Percentiles rank a stretch among this genome's conserved stretches.
Evolutionary conservation across 2,888 invertebrate species (phyloP).

Genomic region (Dorcus hopei): DNA sequence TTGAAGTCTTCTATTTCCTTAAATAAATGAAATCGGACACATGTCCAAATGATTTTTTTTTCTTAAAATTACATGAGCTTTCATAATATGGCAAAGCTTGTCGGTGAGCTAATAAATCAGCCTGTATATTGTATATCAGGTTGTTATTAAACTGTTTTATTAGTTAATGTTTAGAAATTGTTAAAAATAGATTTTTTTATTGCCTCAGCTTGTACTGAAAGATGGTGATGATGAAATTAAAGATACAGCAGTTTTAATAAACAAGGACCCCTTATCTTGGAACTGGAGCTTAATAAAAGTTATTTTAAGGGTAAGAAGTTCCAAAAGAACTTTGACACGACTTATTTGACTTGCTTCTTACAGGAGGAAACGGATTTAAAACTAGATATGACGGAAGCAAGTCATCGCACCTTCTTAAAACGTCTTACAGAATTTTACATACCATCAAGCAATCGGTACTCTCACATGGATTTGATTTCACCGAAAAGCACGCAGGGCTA

Average conservation of each 20-base stretch:
- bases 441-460: constrained; percentile 85
- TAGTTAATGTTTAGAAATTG: no score
- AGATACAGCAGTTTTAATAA: constrained; percentile 76
- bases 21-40: no score
- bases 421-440: constrained; percentile 81
- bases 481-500: constrained; percentile 59
- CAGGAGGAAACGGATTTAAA: constrained; percentile 48
- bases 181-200: background rate
- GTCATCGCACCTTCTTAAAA: constrained; percentile 65
- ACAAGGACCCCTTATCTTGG: constrained; percentile 82
- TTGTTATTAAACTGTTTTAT: no score
- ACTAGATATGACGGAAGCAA: constrained; percentile 59
- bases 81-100: no score
- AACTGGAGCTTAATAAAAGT: constrained; percentile 90
- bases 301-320: constrained; percentile 66
- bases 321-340: background rate
- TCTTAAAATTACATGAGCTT: no score
- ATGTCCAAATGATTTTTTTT: no score
- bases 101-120: no score
- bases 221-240: constrained; percentile 62
- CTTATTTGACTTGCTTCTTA: constrained; percentile 1
- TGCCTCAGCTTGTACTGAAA: constrained; percentile 39
- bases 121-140: no score
- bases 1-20: no score
- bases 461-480: constrained; percentile 72